phyloP scores from a whole-genome alignment of 1,140 invertebrate species.

The Parasteatoda tepidariorum region DNA sequence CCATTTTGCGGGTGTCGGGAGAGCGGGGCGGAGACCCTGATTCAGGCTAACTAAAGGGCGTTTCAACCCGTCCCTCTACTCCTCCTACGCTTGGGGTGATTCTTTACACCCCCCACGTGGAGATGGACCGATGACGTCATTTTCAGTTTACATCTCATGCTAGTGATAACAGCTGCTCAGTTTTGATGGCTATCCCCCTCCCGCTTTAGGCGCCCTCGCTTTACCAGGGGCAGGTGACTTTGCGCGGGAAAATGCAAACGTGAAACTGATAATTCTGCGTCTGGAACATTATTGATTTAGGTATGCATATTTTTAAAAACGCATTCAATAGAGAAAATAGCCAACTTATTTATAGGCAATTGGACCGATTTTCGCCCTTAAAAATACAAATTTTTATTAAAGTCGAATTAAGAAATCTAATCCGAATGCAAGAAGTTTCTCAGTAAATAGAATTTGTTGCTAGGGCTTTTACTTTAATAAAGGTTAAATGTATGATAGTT shows the following conservation, averaged over 20 bases:
- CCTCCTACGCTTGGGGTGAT: slow-evolving; percentile 52
- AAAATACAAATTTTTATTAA: no score
- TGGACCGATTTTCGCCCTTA: no score
- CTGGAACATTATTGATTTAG: no score
- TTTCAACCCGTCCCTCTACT: slow-evolving; percentile 48
- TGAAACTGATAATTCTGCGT: no score
- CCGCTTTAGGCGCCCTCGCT: background rate
- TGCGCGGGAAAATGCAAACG: background rate
- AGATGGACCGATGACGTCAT: slow-evolving; percentile 30
- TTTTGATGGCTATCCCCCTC: background rate
- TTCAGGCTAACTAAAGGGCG: slow-evolving; percentile 42
- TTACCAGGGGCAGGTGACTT: background rate
- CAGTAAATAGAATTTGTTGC: no score
- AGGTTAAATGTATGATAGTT: no score
- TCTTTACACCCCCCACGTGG: slow-evolving; percentile 32
- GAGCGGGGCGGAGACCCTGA: slow-evolving; percentile 32
- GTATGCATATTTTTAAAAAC: no score
- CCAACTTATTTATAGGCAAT: no score
- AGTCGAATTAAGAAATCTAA: no score
- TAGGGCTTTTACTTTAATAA: no score
- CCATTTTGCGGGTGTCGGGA: slow-evolving; percentile 4
- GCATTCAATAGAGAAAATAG: no score
- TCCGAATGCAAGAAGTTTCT: no score
- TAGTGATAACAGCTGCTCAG: slow-evolving; percentile 18
- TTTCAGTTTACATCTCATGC: background rate